These are phyloP conservation scores for Oscarella lobularis DNA, from an alignment of 37 sponge, comb jelly and placozoan species.

Conservation along the genomic window DNA sequence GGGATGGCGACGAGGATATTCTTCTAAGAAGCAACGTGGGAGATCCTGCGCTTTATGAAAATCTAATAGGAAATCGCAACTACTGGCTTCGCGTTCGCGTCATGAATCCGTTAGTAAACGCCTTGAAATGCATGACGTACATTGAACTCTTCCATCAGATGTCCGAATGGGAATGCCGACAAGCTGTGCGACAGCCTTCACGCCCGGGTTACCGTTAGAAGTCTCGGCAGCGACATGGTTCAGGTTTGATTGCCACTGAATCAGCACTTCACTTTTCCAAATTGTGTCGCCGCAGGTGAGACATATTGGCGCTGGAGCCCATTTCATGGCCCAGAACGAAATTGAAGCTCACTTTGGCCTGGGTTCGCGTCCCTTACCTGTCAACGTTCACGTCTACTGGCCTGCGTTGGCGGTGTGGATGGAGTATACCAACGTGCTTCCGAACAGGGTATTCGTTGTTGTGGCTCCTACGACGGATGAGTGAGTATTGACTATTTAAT, in stretches of 20 bases:
- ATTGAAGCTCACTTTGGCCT: constrained; percentile 5
- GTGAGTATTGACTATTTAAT: too few relatives aligned
- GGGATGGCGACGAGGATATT: neutral
- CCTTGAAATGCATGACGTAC: too few relatives aligned
- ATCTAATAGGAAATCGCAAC: neutral
- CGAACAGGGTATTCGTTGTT: too few relatives aligned
- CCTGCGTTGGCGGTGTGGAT: neutral
- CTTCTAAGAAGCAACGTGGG: neutral
- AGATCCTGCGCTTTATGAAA: neutral
- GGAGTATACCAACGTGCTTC: too few relatives aligned
- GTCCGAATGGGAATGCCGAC: too few relatives aligned
- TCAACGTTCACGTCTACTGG: neutral
- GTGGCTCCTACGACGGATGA: too few relatives aligned
- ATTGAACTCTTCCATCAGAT: too few relatives aligned
- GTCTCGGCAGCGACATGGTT: neutral
- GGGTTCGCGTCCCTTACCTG: neutral
- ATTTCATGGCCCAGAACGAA: constrained; percentile 8
- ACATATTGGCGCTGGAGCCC: constrained; percentile 3
- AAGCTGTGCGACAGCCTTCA: neutral
- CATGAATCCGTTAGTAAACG: too few relatives aligned
- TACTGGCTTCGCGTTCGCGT: neutral
- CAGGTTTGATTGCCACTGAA: neutral
- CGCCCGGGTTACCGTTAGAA: neutral
- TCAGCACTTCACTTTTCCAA: neutral
- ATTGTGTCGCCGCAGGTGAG: neutral